Conservation (phyloP, 2,113 vertebrate species). For the Dipodomys ordii region DNA sequence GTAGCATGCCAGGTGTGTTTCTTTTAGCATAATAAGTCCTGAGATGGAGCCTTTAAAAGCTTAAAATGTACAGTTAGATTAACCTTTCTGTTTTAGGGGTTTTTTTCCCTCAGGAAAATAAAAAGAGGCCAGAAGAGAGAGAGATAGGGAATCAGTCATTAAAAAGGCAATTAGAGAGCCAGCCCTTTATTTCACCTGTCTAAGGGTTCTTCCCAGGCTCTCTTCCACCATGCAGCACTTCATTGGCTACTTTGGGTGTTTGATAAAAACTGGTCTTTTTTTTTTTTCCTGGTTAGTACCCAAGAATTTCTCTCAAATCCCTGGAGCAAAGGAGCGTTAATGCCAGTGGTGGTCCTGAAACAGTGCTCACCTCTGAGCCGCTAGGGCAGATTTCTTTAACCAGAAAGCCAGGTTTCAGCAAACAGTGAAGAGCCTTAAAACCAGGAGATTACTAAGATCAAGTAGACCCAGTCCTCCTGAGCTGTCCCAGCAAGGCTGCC, state of each 20-base stretch:
- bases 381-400: background rate
- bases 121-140: constrained; percentile 58
- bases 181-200: constrained; percentile 49
- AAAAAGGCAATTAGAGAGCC: constrained; percentile 85
- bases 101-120: constrained; percentile 25
- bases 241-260: constrained; percentile 60
- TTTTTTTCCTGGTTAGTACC: constrained; percentile 53
- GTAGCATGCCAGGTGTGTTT: constrained; percentile 87
- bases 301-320: constrained; percentile 47
- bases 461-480: background rate
- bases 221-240: constrained; percentile 43
- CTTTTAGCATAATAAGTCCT: constrained; percentile 91
- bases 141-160: constrained; percentile 81
- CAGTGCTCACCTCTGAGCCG: background rate
- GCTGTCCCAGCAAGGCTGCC: background rate
- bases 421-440: background rate
- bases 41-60: constrained; percentile 95
- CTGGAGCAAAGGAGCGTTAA: background rate
- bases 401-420: background rate
- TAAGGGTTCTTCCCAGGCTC: constrained; percentile 50
- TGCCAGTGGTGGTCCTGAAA: background rate
- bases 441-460: accelerated
- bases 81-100: constrained; percentile 89
- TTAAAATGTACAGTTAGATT: constrained; percentile 92
- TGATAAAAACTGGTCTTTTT: constrained; percentile 59